phyloP scores from a whole-genome alignment of 2,888 invertebrate species.

The Andrena minutula region DNA sequence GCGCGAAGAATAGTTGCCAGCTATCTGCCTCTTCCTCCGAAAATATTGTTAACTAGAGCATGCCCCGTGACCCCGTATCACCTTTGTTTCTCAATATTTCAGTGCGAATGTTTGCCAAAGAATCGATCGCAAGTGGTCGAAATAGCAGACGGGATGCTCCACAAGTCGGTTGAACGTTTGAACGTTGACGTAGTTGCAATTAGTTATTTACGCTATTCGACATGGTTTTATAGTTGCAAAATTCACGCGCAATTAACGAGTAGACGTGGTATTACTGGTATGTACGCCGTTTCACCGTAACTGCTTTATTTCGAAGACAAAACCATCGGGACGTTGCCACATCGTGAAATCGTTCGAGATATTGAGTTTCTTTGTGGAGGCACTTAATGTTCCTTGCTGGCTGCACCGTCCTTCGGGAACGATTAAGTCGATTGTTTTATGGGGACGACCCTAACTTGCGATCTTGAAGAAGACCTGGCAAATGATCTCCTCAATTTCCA shows the following conservation, averaged over 20 bases:
- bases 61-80: neutral
- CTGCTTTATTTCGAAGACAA: neutral
- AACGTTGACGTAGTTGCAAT: neutral
- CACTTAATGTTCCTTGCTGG: slow-evolving; percentile 44
- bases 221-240: neutral
- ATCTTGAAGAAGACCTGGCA: slow-evolving; percentile 25
- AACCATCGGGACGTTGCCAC: slow-evolving; percentile 6
- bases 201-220: neutral
- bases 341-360: slow-evolving; percentile 31
- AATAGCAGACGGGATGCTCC: neutral
- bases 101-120: neutral
- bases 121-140: neutral
- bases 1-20: slow-evolving; percentile 27
- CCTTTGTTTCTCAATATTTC: slow-evolving; percentile 1
- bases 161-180: neutral
- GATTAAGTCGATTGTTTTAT: slow-evolving; percentile 76
- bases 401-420: slow-evolving; percentile 58
- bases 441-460: slow-evolving; percentile 56
- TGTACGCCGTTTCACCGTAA: neutral
- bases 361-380: slow-evolving; percentile 50
- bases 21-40: slow-evolving; percentile 2
- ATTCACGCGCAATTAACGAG: slow-evolving; percentile 1
- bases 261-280: neutral
- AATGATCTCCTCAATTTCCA: neutral
- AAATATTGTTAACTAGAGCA: slow-evolving; percentile 26